A percentile compares a stretch with the other conserved stretches of the same genome.
These are phyloP conservation scores for Vimba vimba DNA, from an alignment of 2,113 vertebrate genomes.

Conservation along the genomic window DNA sequence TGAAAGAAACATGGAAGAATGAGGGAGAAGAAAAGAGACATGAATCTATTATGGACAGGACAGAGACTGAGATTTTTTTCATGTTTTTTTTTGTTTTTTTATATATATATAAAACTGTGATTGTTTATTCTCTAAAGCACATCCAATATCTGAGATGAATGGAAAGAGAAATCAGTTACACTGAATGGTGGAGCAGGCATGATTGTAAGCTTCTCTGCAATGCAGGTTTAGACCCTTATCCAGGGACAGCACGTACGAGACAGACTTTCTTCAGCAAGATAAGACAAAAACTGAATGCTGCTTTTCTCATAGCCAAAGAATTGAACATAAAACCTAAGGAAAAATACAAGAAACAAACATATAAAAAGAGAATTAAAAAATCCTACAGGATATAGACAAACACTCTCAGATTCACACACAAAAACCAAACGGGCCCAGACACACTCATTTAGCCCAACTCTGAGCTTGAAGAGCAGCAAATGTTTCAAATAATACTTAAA, in stretches of 20 bases:
- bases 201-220: slow-evolving; percentile 63
- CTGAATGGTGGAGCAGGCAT: slow-evolving; percentile 72
- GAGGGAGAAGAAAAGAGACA: background rate
- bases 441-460: slow-evolving; percentile 54
- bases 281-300: slow-evolving; percentile 51
- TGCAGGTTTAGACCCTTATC: slow-evolving; percentile 48
- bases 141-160: slow-evolving; percentile 76
- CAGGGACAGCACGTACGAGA: slow-evolving; percentile 48
- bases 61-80: background rate
- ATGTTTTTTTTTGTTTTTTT: background rate
- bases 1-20: background rate
- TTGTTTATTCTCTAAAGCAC: slow-evolving; percentile 79
- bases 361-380: slow-evolving; percentile 37
- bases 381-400: slow-evolving; percentile 32
- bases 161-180: slow-evolving; percentile 70
- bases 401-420: background rate
- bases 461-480: slow-evolving; percentile 72
- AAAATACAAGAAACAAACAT: slow-evolving; percentile 32
- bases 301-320: slow-evolving; percentile 45
- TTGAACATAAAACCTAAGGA: slow-evolving; percentile 39
- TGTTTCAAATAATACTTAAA: slow-evolving; percentile 73
- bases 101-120: slow-evolving; percentile 54
- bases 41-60: slow-evolving; percentile 13
- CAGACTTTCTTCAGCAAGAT: slow-evolving; percentile 54
- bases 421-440: slow-evolving; percentile 65